Evolutionary conservation across 2,797 vertebrate genomes (phyloP).

Genomic region (Nyctibius grandis): DNA sequence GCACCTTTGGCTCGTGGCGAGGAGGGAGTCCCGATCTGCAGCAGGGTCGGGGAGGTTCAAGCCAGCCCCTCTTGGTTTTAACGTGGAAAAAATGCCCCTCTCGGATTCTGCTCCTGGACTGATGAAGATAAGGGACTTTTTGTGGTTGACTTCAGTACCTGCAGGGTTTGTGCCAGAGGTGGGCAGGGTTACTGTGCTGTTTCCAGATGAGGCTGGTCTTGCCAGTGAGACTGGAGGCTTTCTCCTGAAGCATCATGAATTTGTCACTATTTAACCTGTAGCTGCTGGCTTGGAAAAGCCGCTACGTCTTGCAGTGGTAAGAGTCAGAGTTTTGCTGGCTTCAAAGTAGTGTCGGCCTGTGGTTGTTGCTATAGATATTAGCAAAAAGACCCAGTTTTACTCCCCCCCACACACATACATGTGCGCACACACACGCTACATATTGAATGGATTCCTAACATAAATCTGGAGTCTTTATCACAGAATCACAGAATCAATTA

Average conservation of each 20-base stretch:
- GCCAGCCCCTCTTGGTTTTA: background rate
- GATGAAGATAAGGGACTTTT: background rate
- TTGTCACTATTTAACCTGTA: background rate
- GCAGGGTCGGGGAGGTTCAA: background rate
- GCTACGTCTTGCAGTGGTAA: background rate
- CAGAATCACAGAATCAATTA: too few relatives aligned
- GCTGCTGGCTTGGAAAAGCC: background rate
- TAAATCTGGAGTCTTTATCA: background rate
- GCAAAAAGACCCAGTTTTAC: background rate
- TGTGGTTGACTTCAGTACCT: background rate
- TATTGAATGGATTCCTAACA: background rate
- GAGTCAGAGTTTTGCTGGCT: background rate
- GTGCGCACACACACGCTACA: background rate
- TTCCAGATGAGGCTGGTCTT: background rate
- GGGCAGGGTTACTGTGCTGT: background rate
- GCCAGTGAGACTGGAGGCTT: background rate
- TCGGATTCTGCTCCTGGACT: background rate
- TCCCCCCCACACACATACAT: fast-evolving
- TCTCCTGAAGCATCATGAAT: background rate
- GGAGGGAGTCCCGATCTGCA: background rate
- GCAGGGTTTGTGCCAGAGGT: background rate
- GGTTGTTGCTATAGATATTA: background rate
- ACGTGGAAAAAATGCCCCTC: background rate
- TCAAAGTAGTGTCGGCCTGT: background rate
- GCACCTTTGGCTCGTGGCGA: background rate